These are phyloP conservation scores for Diuraphis noxia DNA, from an alignment of 1,140 invertebrate species.

Conservation along the genomic window DNA sequence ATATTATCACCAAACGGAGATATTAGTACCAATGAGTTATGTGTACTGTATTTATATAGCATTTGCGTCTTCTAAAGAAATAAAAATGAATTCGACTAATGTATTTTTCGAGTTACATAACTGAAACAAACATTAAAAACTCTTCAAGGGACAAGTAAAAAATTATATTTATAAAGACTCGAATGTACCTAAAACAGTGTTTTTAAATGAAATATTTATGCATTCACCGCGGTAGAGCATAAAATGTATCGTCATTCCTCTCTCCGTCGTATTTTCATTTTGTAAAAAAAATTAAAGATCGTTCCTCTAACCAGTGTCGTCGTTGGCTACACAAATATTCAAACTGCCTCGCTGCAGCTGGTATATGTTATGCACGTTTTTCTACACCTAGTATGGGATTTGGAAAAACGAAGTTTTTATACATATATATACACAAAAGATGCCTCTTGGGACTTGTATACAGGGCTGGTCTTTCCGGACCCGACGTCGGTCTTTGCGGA, in stretches of 20 bases:
- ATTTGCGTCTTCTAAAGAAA: too few relatives aligned
- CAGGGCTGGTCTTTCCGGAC: not conserved
- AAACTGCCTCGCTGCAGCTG: not conserved
- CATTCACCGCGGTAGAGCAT: not conserved
- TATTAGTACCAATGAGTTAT: not conserved
- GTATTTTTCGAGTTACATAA: too few relatives aligned
- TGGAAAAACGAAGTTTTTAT: not conserved
- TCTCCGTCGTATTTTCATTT: not conserved
- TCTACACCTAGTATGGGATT: not conserved
- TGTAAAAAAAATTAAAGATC: not conserved
- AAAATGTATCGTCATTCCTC: too few relatives aligned
- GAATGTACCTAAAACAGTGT: not conserved
- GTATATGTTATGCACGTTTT: not conserved
- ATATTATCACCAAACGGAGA: accelerated
- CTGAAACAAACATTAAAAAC: too few relatives aligned
- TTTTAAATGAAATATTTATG: not conserved
- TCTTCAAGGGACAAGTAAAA: too few relatives aligned
- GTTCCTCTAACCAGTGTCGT: not conserved
- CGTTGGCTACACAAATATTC: not conserved
- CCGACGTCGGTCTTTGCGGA: not conserved
- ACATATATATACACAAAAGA: not conserved
- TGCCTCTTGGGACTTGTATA: not conserved
- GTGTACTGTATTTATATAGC: not conserved
- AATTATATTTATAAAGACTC: too few relatives aligned
- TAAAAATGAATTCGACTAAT: too few relatives aligned